Conservation (phyloP, 2,888 invertebrate species). For the Drosophila helvetica region DNA sequence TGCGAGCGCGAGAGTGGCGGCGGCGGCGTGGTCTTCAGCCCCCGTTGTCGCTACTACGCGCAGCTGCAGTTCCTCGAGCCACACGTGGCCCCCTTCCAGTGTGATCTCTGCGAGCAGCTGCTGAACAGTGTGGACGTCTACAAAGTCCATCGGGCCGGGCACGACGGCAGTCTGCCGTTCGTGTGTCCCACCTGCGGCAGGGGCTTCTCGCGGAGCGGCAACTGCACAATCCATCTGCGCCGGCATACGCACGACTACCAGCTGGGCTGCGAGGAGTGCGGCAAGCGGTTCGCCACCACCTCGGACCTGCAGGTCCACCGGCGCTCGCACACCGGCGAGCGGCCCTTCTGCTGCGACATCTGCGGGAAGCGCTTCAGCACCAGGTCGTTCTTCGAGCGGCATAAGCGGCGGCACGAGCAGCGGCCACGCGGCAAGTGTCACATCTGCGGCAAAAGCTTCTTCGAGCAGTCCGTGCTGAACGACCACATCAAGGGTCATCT, state of each 20-base stretch:
- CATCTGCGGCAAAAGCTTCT: slow-evolving; percentile 47
- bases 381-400: slow-evolving; percentile 36
- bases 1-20: background rate
- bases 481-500: slow-evolving; percentile 50
- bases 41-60: slow-evolving; percentile 21
- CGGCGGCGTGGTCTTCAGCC: background rate
- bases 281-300: slow-evolving; percentile 41
- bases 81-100: slow-evolving; percentile 43
- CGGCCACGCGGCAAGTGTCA: slow-evolving; percentile 43
- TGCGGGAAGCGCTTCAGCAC: slow-evolving; percentile 48
- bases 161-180: slow-evolving; percentile 38
- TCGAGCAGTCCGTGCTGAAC: slow-evolving; percentile 29
- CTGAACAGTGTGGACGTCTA: slow-evolving; percentile 42
- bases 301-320: slow-evolving; percentile 44
- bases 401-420: slow-evolving; percentile 42
- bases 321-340: slow-evolving; percentile 45
- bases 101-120: slow-evolving; percentile 28
- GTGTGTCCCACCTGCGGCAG: slow-evolving; percentile 39
- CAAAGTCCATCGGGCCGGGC: slow-evolving; percentile 40
- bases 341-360: slow-evolving; percentile 53
- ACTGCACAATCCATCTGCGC: slow-evolving; percentile 41
- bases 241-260: slow-evolving; percentile 45
- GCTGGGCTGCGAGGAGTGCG: slow-evolving; percentile 42
- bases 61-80: slow-evolving; percentile 42
- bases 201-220: slow-evolving; percentile 43